Evolutionary conservation across 2,888 invertebrate species (phyloP), one percentile per base, ranked within the genome.

Genomic region (Aporophyla lueneburgensis): DNA sequence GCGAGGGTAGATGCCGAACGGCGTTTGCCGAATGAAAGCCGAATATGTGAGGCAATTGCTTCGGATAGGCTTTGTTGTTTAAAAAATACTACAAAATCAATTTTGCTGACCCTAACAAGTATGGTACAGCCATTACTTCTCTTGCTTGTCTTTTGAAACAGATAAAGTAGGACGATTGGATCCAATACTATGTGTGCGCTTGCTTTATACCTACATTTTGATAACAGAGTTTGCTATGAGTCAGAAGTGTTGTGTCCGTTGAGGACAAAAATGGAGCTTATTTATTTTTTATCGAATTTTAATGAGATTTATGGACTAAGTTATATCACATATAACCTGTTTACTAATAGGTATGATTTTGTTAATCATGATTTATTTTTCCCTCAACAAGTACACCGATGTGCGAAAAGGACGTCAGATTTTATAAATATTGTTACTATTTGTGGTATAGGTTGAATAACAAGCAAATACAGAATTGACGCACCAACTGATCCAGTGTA

Each of bases 261-360:
- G n/a, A 56, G 73, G 77, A 82, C 76, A 81, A 78, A 83, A 74
- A 78, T 83, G 53, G 83, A 84, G 78, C 79, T 78, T 83, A 86
- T 78, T 86, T 83, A 81, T 81, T 85, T 83, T 83, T 73, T 70
- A 84, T 56, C 53, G 58, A 71, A 72, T 80, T 84, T 83, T 86
- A 76, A 79, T 80, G 74, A 84, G 75, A 76, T 76, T 74, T 77
- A 75, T 74, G 75, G 77, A 78, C 71, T 87, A 77, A 76, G 83
- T 82, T 74, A 69, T 74, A 79, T 51, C 53, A 63, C 24, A 19
- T 74, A 56, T 59, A 67, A 56, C 56, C 70, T 66, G 46, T 71
- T 77, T 80, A 70, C 62, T 56, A 14, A 24, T 68, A 69, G 14
- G 14, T 46, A 70, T 66, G 46, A 70, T 73, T 84, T 74, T 70